Base-by-base conservation (phyloP, 2,797 vertebrate species). In the Phyllotis vaccarum region DNA sequence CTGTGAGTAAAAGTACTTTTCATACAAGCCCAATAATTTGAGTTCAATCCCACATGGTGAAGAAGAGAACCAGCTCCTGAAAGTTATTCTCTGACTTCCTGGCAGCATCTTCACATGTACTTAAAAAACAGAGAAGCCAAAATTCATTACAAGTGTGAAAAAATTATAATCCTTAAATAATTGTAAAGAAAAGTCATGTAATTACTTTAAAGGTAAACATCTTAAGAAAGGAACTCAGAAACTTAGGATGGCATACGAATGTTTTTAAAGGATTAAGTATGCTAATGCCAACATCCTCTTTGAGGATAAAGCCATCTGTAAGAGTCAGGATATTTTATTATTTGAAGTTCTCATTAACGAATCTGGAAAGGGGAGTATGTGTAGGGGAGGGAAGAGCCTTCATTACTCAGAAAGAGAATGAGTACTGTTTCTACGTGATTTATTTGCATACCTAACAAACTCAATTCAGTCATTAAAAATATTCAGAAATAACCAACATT, bases 141-240 rank as follows among this genome's bases (percentile, higher is more conserved):
- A 86, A 72, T 72, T 70, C 21, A 72, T 31, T 72, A 9, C 68
- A 56, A 72, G 27, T 72, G n/a, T 72, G 62, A 29, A 12, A 29
- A 19, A 66, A 21, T 12, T 29, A 85, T 34, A 72, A 72, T 56
- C 66, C 22, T 6, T 40, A 86, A 56, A 56, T 12, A 40, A 40
- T 40, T 40, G 9, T 40, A n/a, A 24, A 46, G n/a, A 60, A 31
- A 62, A 46, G 29, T 5, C 64, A 40, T 72, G 24, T 86, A 86
- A 70, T 72, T 86, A 40, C 8, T 40, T 86, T 56, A 86, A 86
- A 86, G 85, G 85, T 70, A 70, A 86, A 86, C 34, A 54, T 70
- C 49, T 70, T 54, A 86, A n/a, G 34, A 37, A 54, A 86, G 37
- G 16, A 54, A n/a, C 64, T 70, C 37, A 29, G 5, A 87, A 72